Conservation (phyloP, 53 echinoderm and acorn worm genomes). For the Astropecten irregularis region DNA sequence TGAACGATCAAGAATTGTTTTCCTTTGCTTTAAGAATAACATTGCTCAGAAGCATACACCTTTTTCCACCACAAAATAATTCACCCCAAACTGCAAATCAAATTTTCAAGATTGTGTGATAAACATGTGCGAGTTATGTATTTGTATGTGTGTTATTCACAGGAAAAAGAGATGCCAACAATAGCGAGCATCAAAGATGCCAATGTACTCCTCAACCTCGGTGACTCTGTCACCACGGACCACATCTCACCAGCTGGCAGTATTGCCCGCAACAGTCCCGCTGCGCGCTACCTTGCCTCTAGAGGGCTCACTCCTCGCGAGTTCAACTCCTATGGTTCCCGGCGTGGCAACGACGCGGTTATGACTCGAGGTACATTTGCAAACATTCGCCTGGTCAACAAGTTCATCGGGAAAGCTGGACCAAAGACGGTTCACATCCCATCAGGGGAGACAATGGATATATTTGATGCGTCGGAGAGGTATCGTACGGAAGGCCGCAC, state of each 20-base stretch:
- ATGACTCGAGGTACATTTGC: conserved; percentile 98
- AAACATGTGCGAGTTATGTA: too few species aligned
- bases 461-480: conserved; percentile 89
- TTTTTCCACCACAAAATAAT: too few species aligned
- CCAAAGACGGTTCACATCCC: conserved; percentile 87
- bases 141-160: too few species aligned
- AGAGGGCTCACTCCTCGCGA: conserved; percentile 88
- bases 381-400: conserved; percentile 95
- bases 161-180: conserved; percentile 80
- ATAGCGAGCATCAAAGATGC: conserved; percentile 67
- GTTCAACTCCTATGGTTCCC: conserved; percentile 98
- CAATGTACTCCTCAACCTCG: conserved; percentile 73
- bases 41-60: too few species aligned
- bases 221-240: conserved; percentile 97
- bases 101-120: too few species aligned
- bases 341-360: conserved; percentile 90
- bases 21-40: too few species aligned
- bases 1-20: too few species aligned
- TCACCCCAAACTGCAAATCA: too few species aligned
- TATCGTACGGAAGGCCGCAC: conserved; percentile 64
- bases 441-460: conserved; percentile 75
- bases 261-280: conserved; percentile 94
- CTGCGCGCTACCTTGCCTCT: conserved; percentile 87
- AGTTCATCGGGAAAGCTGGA: conserved; percentile 90
- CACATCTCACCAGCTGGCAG: conserved; percentile 98